These are phyloP conservation scores for Sitta europaea DNA, from an alignment of 2,113 vertebrate genomes.

Conservation along the genomic window DNA sequence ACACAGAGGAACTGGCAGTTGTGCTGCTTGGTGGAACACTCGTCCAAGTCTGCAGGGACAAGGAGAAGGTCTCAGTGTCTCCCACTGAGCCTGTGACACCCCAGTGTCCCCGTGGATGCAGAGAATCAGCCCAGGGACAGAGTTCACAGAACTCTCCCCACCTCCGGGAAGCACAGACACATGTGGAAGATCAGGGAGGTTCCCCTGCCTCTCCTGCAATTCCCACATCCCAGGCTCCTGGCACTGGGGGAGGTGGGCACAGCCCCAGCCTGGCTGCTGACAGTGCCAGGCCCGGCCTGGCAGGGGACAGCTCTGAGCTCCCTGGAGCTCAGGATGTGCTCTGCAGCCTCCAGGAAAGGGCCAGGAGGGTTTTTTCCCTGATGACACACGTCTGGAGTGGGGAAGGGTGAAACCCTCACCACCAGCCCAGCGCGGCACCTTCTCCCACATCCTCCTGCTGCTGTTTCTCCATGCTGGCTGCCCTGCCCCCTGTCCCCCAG, in stretches of 20 bases:
- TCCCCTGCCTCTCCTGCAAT: background rate
- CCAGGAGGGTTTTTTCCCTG: background rate
- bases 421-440: background rate
- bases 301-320: background rate
- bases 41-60: slow-evolving; percentile 82
- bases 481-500: background rate
- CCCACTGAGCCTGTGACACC: background rate
- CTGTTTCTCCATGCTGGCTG: rapidly evolving
- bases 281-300: background rate
- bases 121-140: background rate
- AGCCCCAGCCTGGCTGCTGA: background rate
- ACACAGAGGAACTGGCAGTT: slow-evolving; percentile 96
- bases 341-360: background rate
- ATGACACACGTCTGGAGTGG: background rate
- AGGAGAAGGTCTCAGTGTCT: background rate
- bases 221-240: background rate
- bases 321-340: background rate
- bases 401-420: background rate
- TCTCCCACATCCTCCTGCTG: rapidly evolving
- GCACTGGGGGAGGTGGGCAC: no score
- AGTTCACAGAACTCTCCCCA: no score
- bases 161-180: background rate
- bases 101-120: rapidly evolving
- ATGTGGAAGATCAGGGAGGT: background rate
- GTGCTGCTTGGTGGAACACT: slow-evolving; percentile 92